These are phyloP conservation scores for Stenodera caucasica DNA, from an alignment of 2,888 invertebrate genomes.

Conservation along the genomic window DNA sequence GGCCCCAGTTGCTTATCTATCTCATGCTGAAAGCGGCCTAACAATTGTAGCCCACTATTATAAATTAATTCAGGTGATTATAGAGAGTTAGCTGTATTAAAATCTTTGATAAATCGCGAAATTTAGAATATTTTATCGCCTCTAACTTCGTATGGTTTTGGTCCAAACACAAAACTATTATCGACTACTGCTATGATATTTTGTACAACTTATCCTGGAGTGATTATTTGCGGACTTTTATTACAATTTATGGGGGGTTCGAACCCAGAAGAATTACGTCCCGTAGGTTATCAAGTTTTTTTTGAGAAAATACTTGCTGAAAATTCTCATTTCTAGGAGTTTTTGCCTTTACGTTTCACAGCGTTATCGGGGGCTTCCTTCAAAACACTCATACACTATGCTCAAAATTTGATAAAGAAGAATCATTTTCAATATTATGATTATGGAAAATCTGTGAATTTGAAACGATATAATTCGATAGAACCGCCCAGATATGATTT, in stretches of 20 bases:
- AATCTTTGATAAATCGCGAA: too few species aligned
- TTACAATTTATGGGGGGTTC: neutral
- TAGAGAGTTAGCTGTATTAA: neutral
- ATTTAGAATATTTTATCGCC: constrained; percentile 1
- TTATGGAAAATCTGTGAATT: constrained; percentile 62
- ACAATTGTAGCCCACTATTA: constrained; percentile 18
- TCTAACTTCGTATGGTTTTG: neutral
- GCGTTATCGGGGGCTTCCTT: constrained; percentile 72
- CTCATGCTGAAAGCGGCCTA: constrained; percentile 55
- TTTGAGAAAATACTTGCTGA: constrained; percentile 60
- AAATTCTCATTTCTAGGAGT: too few species aligned
- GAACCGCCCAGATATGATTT: constrained; percentile 64
- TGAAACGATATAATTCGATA: constrained; percentile 58
- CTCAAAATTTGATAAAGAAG: constrained; percentile 59
- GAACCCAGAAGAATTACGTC: neutral
- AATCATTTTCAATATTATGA: constrained; percentile 61
- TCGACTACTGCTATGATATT: neutral
- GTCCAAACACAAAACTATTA: too few species aligned
- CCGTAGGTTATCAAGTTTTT: constrained; percentile 14
- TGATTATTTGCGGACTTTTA: neutral
- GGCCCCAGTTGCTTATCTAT: constrained; percentile 68
- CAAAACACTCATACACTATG: constrained; percentile 67
- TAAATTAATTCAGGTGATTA: constrained; percentile 18
- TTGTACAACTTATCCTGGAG: constrained; percentile 4
- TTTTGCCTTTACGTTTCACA: constrained; percentile 67